Conservation (phyloP, 2,797 vertebrate genomes). For the Fistularia tabacaria region DNA sequence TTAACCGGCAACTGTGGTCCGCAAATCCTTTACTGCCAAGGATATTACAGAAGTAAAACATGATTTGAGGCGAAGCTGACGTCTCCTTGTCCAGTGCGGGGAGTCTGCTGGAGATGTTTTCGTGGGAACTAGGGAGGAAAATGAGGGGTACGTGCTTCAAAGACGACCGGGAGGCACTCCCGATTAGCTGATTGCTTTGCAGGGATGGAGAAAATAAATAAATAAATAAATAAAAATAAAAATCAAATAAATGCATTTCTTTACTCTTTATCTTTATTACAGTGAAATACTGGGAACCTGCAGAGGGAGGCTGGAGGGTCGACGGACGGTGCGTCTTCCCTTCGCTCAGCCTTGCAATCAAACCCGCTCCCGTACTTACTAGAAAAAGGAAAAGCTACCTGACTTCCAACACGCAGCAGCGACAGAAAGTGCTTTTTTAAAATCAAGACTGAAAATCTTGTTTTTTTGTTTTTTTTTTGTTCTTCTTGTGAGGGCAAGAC, state of each 20-base stretch:
- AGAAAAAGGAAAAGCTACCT: conserved; percentile 31
- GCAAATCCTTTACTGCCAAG: too few relatives aligned
- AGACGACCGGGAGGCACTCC: not conserved
- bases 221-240: too few relatives aligned
- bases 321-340: too few relatives aligned
- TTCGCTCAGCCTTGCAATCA: conserved; percentile 7
- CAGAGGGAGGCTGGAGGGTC: not conserved
- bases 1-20: too few relatives aligned
- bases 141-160: conserved; percentile 18
- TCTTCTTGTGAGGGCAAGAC: not conserved
- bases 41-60: too few relatives aligned
- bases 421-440: conserved; percentile 2
- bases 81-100: conserved; percentile 49
- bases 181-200: too few relatives aligned
- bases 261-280: conserved; percentile 10
- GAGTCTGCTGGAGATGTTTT: conserved; percentile 41
- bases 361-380: conserved; percentile 22
- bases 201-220: too few relatives aligned
- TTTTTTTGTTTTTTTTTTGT: too few relatives aligned
- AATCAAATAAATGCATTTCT: not conserved
- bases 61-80: not conserved
- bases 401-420: not conserved
- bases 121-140: conserved; percentile 34
- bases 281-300: conserved; percentile 10
- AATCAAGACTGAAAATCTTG: not conserved